Percentiles rank a stretch among this genome's conserved stretches.
These are phyloP conservation scores for Cassiopea andromeda DNA, from an alignment of 30 jellyfish, hydroid and myxozoan species.

Conservation along the genomic window DNA sequence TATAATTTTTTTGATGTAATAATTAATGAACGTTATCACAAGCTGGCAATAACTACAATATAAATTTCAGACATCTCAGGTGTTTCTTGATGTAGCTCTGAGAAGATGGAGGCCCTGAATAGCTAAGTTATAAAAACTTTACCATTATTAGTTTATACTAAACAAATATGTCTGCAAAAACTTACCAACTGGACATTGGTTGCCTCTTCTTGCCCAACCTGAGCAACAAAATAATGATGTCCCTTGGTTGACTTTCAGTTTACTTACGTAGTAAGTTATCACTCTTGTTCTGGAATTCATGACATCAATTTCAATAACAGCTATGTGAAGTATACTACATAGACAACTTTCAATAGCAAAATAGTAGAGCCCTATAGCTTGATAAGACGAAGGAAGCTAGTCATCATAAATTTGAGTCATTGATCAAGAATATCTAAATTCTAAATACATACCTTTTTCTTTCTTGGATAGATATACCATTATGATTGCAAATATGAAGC, in stretches of 20 bases:
- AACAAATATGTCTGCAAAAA: neutral
- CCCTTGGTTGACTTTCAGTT: constrained; percentile 60
- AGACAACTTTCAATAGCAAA: neutral
- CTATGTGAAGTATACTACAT: neutral
- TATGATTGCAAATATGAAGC: too few species aligned
- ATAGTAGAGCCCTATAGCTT: neutral
- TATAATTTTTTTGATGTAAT: too few species aligned
- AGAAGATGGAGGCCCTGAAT: neutral
- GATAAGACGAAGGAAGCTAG: neutral
- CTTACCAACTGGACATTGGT: constrained; percentile 76
- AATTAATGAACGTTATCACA: neutral
- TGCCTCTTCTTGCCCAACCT: constrained; percentile 80
- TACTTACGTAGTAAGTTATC: constrained; percentile 24
- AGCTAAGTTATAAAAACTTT: neutral
- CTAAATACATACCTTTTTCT: neutral
- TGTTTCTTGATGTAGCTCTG: too few species aligned
- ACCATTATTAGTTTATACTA: neutral
- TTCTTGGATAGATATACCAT: too few species aligned
- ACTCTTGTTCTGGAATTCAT: constrained; percentile 46
- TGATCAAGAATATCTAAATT: neutral
- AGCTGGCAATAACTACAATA: neutral
- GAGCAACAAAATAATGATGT: constrained; percentile 68
- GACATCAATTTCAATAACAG: too few species aligned
- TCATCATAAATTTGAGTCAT: neutral
- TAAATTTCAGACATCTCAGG: too few species aligned